Base-by-base conservation (phyloP, 2,888 invertebrate species). In the Limnephilus marmoratus region DNA sequence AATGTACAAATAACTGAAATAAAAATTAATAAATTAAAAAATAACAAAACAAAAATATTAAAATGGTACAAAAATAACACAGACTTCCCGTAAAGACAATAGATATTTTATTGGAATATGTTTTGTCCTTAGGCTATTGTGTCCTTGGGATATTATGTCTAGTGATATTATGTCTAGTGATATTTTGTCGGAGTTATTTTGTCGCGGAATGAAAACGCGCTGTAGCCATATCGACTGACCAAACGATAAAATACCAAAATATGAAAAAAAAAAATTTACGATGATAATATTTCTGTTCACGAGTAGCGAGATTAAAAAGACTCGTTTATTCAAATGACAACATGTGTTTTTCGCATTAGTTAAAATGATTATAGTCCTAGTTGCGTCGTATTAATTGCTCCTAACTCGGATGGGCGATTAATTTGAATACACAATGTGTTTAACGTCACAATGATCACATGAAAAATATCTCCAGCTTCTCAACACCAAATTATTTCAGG, bases 391-490 rank as follows among this genome's bases (percentile, higher is more conserved):
- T 89, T 89, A 89, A 89, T 89, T 89, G 80, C 88, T 45, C 29
- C 86, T 68, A 89, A 89, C 88, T 89, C 88, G 88, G 88, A 89
- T 34, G 88, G 88, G 68, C 80, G 80, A 81, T 89, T 89, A 89
- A 89, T 89, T 89, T 81, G 37, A 89, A 34, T 68, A 80, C 88
- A 89, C 80, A 89, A 89, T 81, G n/a, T 80, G 88, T 87, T 29
- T 31, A 49, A 49, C 68, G 87, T 53, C 87, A 87, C 83, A 34
- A 83, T 87, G 49, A 15, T 15, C 87, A 31, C 31, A 87, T 31
- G 87, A 53, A 49, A 68, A 87, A 68, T 29, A 86, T 37, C 83
- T 83, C 15, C 68, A 7, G 68, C 83, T 24, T 41, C 83, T 83
- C 24, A 18, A 18, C 18, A 83, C 34, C 83, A 83, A 82, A 82